Conservation (phyloP, 2,888 invertebrate species). For the Nymphalis polychloros region DNA sequence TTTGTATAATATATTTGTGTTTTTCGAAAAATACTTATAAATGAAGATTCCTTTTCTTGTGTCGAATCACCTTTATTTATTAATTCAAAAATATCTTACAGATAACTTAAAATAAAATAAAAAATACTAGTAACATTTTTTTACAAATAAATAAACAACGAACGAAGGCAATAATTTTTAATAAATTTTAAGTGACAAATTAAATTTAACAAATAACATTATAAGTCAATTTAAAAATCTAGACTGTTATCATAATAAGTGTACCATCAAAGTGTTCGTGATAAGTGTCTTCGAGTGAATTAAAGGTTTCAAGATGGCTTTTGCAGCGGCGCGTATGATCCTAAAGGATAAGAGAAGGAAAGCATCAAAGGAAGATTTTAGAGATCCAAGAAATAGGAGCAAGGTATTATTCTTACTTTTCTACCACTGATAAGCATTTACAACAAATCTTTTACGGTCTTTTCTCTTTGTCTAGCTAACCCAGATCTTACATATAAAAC, state of each 20-base stretch:
- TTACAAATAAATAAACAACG: constrained; percentile 16
- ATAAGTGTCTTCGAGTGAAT: constrained; percentile 28
- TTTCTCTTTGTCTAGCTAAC: constrained; percentile 5
- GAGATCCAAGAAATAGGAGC: constrained; percentile 87
- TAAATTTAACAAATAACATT: constrained; percentile 33
- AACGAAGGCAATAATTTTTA: constrained; percentile 26
- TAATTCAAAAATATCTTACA: background rate
- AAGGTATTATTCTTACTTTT: constrained; percentile 82
- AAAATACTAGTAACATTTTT: background rate
- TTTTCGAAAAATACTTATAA: too few relatives aligned
- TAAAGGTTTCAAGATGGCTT: constrained; percentile 84
- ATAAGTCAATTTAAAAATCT: constrained; percentile 39
- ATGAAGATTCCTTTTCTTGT: too few relatives aligned
- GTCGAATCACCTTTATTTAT: constrained; percentile 6
- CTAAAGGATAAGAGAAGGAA: constrained; percentile 91
- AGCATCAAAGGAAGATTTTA: constrained; percentile 90
- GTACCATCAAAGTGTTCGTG: constrained; percentile 38
- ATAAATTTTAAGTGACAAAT: constrained; percentile 21
- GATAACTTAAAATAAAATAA: background rate
- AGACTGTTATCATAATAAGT: constrained; percentile 42
- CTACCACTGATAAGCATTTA: background rate
- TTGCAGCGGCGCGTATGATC: constrained; percentile 92
- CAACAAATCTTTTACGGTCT: too few relatives aligned
- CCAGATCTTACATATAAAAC: background rate
- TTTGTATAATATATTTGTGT: too few relatives aligned